These are phyloP conservation scores for Phallusia fumigata DNA, from an alignment of 23 tunicate genomes.

Conservation along the genomic window DNA sequence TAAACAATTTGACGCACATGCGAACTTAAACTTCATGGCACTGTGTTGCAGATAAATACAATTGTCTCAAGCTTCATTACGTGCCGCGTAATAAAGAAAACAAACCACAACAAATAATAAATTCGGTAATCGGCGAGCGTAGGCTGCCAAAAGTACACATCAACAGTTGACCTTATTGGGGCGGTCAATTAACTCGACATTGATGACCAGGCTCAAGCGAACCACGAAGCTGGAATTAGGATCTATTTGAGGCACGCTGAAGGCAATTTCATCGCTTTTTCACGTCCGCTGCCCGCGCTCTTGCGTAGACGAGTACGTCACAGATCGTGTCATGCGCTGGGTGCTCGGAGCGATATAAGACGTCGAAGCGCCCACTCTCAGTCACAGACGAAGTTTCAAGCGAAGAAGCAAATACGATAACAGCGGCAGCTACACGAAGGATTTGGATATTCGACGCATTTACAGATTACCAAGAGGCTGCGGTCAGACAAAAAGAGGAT, in stretches of 20 bases:
- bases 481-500: no score
- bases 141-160: neutral
- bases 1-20: no score
- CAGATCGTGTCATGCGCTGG: neutral
- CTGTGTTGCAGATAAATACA: no score
- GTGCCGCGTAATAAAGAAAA: no score
- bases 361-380: neutral
- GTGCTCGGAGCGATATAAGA: constrained; percentile 1
- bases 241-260: constrained; percentile 6
- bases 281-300: neutral
- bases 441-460: neutral
- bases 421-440: neutral
- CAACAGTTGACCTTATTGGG: constrained; percentile 6
- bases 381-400: neutral
- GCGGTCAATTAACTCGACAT: neutral
- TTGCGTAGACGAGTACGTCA: constrained; percentile 7
- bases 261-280: neutral
- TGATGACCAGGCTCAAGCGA: neutral
- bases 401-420: neutral
- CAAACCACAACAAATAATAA: no score
- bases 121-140: neutral
- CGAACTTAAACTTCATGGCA: no score
- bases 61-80: no score
- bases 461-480: no score
- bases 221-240: neutral